Percentiles rank a stretch among this genome's conserved stretches.
Conservation (phyloP, 2,113 vertebrate genomes). For the Bos javanicus region DNA sequence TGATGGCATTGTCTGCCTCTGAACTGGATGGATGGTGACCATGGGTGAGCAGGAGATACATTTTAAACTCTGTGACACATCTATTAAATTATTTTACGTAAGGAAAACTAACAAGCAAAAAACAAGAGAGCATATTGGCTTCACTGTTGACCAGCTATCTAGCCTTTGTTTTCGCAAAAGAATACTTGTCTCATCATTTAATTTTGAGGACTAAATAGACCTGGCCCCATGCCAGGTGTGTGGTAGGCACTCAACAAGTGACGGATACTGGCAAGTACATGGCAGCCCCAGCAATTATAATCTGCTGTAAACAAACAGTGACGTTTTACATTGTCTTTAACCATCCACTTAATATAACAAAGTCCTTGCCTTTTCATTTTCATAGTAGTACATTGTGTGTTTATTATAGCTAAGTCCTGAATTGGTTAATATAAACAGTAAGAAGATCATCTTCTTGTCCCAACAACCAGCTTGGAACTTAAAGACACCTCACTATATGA, state of each 20-base stretch:
- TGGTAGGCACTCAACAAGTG: background rate
- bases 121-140: background rate
- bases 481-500: background rate
- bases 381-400: background rate
- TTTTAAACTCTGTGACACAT: background rate
- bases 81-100: background rate
- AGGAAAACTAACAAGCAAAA: background rate
- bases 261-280: background rate
- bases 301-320: background rate
- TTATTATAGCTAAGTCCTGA: background rate
- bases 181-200: background rate
- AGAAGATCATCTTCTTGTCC: background rate
- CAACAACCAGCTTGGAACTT: background rate
- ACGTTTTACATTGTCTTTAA: background rate
- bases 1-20: background rate
- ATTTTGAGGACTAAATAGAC: background rate
- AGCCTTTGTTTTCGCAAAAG: background rate
- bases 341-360: background rate
- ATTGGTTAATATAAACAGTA: background rate
- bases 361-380: background rate
- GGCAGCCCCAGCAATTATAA: background rate
- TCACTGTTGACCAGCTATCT: background rate
- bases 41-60: background rate
- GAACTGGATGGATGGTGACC: background rate
- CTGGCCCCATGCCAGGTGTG: background rate